A percentile compares a stretch with the other conserved stretches of the same genome.
Evolutionary conservation across 2,888 invertebrate genomes (phyloP).

Genomic region (Volucella inanis): DNA sequence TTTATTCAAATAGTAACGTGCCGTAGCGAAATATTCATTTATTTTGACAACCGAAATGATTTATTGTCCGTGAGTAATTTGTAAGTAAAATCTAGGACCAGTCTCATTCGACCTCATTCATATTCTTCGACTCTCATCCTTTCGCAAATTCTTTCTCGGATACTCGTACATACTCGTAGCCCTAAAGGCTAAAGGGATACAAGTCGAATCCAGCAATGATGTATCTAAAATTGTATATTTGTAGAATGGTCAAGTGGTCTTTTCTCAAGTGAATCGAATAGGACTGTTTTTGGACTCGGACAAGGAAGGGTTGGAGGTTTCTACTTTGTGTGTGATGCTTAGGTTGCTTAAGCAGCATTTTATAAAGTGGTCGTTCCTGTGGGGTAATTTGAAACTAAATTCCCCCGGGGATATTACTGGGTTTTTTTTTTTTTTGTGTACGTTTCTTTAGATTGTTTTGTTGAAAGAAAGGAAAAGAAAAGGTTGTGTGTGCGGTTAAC

Average conservation of each 20-base stretch:
- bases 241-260: conserved; percentile 66
- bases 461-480: conserved; percentile 54
- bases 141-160: not conserved
- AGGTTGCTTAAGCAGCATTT: conserved; percentile 39
- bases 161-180: not conserved
- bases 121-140: conserved; percentile 35
- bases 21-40: conserved; percentile 77
- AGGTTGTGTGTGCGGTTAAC: conserved; percentile 70
- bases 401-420: conserved; percentile 63
- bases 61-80: conserved; percentile 82
- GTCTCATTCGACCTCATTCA: conserved; percentile 53
- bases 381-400: conserved; percentile 69
- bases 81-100: conserved; percentile 73
- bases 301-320: conserved; percentile 60
- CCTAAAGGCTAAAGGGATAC: conserved; percentile 43
- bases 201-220: conserved; percentile 37
- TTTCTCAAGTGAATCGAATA: conserved; percentile 70
- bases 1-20: conserved; percentile 73
- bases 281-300: conserved; percentile 20
- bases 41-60: conserved; percentile 82
- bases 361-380: conserved; percentile 51
- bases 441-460: conserved; percentile 25
- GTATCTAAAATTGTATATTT: conserved; percentile 29
- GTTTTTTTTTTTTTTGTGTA: conserved; percentile 12
- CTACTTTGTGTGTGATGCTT: conserved; percentile 11